Base-by-base conservation (phyloP, 2,888 invertebrate genomes). In the Myopa testacea region DNA sequence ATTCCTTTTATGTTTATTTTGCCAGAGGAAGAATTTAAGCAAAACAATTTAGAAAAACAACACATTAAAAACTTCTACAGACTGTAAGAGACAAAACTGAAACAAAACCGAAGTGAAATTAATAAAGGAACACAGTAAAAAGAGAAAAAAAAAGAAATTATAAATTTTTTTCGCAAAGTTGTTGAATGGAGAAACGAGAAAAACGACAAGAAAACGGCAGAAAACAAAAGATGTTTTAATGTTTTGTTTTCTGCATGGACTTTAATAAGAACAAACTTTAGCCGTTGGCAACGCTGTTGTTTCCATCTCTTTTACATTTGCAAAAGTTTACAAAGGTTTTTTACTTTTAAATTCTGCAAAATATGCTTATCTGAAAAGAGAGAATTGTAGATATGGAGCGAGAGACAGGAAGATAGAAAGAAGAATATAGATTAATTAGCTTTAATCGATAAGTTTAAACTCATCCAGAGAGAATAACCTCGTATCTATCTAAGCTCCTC, bases 151-250 rank as follows among this genome's bases (percentile, higher is more conserved):
- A 52, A 72, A 60, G 60, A 73, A 50, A 73, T 73, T 73, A 73
- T 63, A 63, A 74, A 74, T 52, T 65, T 50, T 74, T 74, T 74
- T 65, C 19, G 52, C 65, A 74, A 74, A 63, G 37, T 74, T 74
- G 34, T 74, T 16, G 16, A n/a, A 34, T 37, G 26, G 34, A 37
- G 19, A 40, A 50, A n/a, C 34, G 12, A 37, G 16, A 34, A 65
- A 62, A 60, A 19, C 38, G 38, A 38, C 16, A 12, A 55, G n/a
- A 5, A 50, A 55, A 55, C 55, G 10, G 55, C 5, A 55, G 0
- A 55, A 45, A 45, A 67, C 67, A 16, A 19, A 50, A 26, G 16
- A 26, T 69, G 19, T 7, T 26, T 26, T 10, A 12, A 26, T n/a
- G 2, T 55, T 55, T 16, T 55, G 55, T 55, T 55, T n/a, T 45